phyloP scores from a whole-genome alignment of 2,888 invertebrate species.

The Phytoseiulus persimilis region DNA sequence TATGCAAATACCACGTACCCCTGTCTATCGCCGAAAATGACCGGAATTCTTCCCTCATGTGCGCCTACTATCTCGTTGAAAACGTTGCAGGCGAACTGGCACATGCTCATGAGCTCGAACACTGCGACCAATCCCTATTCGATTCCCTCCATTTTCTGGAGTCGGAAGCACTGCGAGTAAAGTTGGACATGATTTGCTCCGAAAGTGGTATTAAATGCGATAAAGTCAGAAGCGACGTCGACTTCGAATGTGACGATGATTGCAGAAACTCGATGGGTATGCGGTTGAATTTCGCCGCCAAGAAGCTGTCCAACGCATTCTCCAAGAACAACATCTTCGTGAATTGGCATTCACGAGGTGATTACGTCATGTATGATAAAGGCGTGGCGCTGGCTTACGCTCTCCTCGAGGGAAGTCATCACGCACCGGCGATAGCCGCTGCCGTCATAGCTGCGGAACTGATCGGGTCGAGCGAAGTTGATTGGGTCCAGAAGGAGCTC shows the following conservation, averaged over 20 bases:
- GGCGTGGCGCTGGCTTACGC: background rate
- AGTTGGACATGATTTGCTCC: background rate
- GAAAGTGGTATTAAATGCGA: background rate
- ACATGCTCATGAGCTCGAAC: background rate
- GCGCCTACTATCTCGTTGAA: background rate
- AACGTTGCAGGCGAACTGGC: background rate
- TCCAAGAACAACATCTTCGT: background rate
- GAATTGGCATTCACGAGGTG: background rate
- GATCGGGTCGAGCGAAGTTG: background rate
- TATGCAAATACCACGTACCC: background rate
- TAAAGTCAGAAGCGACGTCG: background rate
- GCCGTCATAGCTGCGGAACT: background rate
- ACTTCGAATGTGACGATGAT: background rate
- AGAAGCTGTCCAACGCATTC: background rate
- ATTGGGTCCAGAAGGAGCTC: background rate
- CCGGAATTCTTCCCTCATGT: background rate
- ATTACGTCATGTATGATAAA: background rate
- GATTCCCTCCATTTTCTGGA: background rate
- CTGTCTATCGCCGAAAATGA: background rate
- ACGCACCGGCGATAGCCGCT: background rate
- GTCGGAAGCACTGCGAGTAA: background rate
- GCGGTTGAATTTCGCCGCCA: background rate
- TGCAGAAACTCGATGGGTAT: background rate
- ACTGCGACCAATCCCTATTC: background rate
- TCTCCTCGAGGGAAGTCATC: background rate